These are phyloP conservation scores for Coreius guichenoti DNA, from an alignment of 2,797 vertebrate genomes.

Conservation along the genomic window DNA sequence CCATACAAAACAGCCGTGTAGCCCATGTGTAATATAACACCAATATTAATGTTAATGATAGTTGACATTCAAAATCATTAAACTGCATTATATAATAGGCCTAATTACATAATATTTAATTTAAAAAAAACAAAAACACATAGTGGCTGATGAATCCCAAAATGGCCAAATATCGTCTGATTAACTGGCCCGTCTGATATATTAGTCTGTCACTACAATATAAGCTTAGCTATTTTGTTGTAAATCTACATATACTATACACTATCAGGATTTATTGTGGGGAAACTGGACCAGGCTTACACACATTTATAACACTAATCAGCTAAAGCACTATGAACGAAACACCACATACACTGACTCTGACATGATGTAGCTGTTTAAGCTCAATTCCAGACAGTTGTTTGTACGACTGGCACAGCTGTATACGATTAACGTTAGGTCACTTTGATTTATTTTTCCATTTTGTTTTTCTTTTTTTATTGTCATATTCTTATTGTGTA, in stretches of 20 bases:
- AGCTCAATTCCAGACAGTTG: slow-evolving; percentile 63
- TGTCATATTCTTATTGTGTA: slow-evolving; percentile 76
- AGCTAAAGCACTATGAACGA: slow-evolving; percentile 35
- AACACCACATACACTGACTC: slow-evolving; percentile 24
- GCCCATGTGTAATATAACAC: too few relatives aligned
- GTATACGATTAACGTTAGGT: slow-evolving; percentile 70
- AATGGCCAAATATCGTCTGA: neutral
- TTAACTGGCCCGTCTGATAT: neutral
- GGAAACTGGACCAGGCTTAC: neutral
- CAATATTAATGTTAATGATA: too few relatives aligned
- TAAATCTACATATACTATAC: neutral
- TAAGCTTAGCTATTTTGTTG: neutral
- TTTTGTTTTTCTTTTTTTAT: slow-evolving; percentile 50
- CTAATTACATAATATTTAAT: neutral
- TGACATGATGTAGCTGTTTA: slow-evolving; percentile 67
- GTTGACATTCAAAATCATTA: neutral
- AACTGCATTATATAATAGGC: neutral
- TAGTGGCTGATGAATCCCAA: neutral
- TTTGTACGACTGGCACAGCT: slow-evolving; percentile 69
- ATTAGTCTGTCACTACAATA: neutral
- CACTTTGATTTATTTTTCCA: slow-evolving; percentile 52
- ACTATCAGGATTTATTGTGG: neutral
- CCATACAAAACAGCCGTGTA: too few relatives aligned
- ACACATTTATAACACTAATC: slow-evolving; percentile 25
- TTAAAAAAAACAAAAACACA: neutral